phyloP scores from a whole-genome alignment of 2,888 invertebrate species.

The Yponomeuta sedellus region DNA sequence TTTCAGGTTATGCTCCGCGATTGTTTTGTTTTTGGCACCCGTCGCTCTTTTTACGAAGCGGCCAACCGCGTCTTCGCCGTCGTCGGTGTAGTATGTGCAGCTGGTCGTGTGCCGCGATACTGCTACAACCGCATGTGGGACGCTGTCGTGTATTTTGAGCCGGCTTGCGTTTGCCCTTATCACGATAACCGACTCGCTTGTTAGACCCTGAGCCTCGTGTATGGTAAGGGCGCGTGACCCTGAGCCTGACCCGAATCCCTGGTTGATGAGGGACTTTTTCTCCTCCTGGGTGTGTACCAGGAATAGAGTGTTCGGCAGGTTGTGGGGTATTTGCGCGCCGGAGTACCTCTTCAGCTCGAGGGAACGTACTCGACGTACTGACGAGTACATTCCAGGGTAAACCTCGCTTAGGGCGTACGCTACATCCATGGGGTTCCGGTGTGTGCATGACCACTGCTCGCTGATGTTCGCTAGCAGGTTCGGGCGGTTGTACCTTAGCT shows the following conservation, averaged over 20 bases:
- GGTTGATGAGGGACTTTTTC: conserved; percentile 15
- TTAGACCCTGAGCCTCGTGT: conserved; percentile 21
- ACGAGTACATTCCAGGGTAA: conserved; percentile 16
- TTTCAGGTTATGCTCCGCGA: background rate
- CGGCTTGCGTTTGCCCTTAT: conserved; percentile 11
- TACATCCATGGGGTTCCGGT: conserved; percentile 10
- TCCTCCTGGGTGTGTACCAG: too few species aligned
- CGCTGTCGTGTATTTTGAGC: conserved; percentile 15
- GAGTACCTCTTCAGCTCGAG: background rate
- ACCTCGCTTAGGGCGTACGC: conserved; percentile 18
- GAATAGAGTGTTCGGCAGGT: background rate
- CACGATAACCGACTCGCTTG: conserved; percentile 14
- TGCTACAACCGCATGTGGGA: conserved; percentile 21
- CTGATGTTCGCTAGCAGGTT: conserved; percentile 22
- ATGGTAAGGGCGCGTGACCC: conserved; percentile 16
- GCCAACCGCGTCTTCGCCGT: conserved; percentile 11
- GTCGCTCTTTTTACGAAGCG: background rate
- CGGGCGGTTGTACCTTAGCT: too few species aligned
- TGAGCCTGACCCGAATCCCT: too few species aligned
- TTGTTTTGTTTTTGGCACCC: background rate
- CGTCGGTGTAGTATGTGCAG: conserved; percentile 20
- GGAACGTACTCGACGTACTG: background rate
- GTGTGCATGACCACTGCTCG: conserved; percentile 22
- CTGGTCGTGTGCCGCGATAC: conserved; percentile 19
- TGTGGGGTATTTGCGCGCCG: conserved; percentile 11